phyloP scores from a whole-genome alignment of 2,888 invertebrate species.

The Acholoe squamosa region DNA sequence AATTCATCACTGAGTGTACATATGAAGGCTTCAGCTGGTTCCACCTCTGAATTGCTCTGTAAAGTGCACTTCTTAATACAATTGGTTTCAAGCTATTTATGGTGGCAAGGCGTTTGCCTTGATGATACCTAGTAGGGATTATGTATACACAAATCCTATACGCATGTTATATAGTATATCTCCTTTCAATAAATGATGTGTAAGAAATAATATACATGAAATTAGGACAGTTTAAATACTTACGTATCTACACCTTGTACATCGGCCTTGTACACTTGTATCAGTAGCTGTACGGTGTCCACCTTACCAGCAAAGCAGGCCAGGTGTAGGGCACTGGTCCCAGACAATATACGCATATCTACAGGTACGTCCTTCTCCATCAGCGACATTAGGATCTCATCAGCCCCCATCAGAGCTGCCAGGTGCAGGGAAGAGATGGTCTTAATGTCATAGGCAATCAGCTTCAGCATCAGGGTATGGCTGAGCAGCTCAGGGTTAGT shows the following conservation, averaged over 20 bases:
- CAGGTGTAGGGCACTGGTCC: slow-evolving; percentile 70
- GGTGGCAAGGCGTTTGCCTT: no score
- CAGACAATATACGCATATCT: slow-evolving; percentile 65
- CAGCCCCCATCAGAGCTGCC: slow-evolving; percentile 69
- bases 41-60: no score
- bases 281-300: slow-evolving; percentile 66
- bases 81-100: no score
- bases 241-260: slow-evolving; percentile 69
- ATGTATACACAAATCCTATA: no score
- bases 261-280: slow-evolving; percentile 69
- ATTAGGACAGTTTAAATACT: neutral
- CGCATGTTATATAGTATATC: no score
- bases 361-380: slow-evolving; percentile 67
- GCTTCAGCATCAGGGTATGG: slow-evolving; percentile 61
- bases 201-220: no score
- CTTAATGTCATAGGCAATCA: slow-evolving; percentile 69
- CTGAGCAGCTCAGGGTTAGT: neutral
- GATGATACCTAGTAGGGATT: no score
- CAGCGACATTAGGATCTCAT: slow-evolving; percentile 55
- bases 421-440: slow-evolving; percentile 69
- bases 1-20: no score
- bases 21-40: no score
- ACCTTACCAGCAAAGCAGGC: slow-evolving; percentile 69
- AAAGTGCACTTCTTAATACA: no score
- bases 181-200: no score